Percentiles rank a stretch among this genome's conserved stretches.
These are phyloP conservation scores for Ganaspis sp. DNA, from an alignment of 1,140 invertebrate genomes.

Conservation along the genomic window DNA sequence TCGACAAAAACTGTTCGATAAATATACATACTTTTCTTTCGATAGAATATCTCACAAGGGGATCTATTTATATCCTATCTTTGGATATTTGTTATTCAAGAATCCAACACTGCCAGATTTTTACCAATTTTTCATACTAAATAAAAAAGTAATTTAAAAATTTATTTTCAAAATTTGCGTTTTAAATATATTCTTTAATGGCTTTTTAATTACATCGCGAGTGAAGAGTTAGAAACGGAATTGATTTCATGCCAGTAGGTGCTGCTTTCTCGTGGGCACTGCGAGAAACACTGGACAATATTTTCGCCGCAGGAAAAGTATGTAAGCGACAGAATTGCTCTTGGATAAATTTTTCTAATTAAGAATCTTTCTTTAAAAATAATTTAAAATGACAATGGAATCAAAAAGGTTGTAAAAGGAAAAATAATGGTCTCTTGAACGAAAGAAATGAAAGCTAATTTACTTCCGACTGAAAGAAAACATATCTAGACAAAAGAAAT, in stretches of 20 bases:
- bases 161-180: not conserved
- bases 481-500: too few species aligned
- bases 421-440: constrained; percentile 42
- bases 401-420: not conserved
- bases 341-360: constrained; percentile 38
- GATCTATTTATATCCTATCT: too few species aligned
- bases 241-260: constrained; percentile 40
- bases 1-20: constrained; percentile 18
- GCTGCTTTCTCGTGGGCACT: constrained; percentile 55
- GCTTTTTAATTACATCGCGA: not conserved
- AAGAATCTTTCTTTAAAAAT: constrained; percentile 6
- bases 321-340: constrained; percentile 1
- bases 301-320: constrained; percentile 44
- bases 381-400: not conserved
- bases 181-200: too few species aligned
- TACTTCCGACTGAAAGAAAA: not conserved
- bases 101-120: too few species aligned
- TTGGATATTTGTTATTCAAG: too few species aligned
- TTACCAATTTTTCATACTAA: too few species aligned
- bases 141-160: not conserved
- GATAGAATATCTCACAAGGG: not conserved
- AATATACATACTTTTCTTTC: not conserved
- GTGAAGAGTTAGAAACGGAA: not conserved
- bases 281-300: constrained; percentile 46
- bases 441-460: not conserved